A percentile compares a stretch with the other conserved stretches of the same genome.
These are phyloP conservation scores for Anthoscopus minutus DNA, from an alignment of 2,113 vertebrate genomes.

Conservation along the genomic window DNA sequence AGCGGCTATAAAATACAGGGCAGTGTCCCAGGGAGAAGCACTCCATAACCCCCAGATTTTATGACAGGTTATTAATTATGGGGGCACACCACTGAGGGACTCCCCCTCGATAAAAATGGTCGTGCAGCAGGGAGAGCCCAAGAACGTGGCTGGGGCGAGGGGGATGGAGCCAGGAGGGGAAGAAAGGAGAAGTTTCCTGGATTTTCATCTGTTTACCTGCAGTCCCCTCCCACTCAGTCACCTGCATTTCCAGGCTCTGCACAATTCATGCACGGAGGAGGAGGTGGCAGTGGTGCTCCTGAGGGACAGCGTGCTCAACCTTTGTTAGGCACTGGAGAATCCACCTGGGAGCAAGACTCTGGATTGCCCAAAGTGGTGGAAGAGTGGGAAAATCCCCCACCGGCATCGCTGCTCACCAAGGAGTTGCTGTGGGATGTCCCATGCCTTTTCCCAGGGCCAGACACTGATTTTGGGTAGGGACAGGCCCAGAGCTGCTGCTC, in stretches of 20 bases:
- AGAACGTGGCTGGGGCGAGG: fast-evolving
- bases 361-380: not conserved
- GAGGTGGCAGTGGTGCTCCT: not conserved
- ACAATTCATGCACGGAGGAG: not conserved
- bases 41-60: not conserved
- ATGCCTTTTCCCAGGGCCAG: not conserved
- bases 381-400: not conserved
- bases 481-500: not conserved
- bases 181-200: not conserved
- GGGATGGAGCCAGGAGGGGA: not conserved
- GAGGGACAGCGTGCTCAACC: not conserved
- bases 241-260: not conserved
- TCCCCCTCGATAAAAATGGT: not conserved
- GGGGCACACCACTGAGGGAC: not conserved
- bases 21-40: not conserved
- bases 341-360: not conserved
- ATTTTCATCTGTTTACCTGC: not conserved
- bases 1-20: not conserved
- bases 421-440: not conserved
- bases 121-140: not conserved
- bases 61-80: not conserved
- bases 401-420: fast-evolving
- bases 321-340: not conserved
- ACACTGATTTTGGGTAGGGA: not conserved
- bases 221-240: not conserved